Evolutionary conservation across 2,797 vertebrate species (phyloP).

Genomic region (Anguilla anguilla): DNA sequence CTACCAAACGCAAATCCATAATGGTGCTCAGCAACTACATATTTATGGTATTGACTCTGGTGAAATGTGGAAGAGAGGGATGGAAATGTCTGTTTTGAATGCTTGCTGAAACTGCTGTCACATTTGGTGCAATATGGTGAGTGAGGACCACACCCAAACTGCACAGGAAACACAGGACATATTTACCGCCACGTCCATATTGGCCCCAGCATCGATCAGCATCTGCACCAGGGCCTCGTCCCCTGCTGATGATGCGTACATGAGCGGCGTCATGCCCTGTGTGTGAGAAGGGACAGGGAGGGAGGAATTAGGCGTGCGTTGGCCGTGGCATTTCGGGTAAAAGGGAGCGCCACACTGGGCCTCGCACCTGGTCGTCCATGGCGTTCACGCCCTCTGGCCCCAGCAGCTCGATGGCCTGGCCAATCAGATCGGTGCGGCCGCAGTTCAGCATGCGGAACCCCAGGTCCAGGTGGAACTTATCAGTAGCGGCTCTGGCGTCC

Average conservation of each 20-base stretch:
- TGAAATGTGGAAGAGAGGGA: neutral
- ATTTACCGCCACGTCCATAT: slow-evolving; percentile 81
- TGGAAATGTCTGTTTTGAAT: neutral
- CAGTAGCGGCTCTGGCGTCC: slow-evolving; percentile 81
- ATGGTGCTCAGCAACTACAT: neutral
- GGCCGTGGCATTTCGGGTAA: neutral
- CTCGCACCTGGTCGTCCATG: slow-evolving; percentile 86
- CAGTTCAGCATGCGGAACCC: slow-evolving; percentile 94
- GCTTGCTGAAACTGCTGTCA: neutral
- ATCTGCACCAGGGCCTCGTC: slow-evolving; percentile 92
- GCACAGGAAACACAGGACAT: neutral
- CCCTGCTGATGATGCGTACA: slow-evolving; percentile 86
- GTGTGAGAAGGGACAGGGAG: neutral
- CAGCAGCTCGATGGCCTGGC: slow-evolving; percentile 79
- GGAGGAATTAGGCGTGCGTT: neutral
- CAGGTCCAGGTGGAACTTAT: slow-evolving; percentile 84
- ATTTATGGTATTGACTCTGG: neutral
- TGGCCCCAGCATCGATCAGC: slow-evolving; percentile 84
- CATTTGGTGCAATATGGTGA: neutral
- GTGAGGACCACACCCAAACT: neutral
- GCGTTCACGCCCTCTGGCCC: slow-evolving; percentile 83
- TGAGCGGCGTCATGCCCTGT: slow-evolving; percentile 87
- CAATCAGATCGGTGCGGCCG: slow-evolving; percentile 86
- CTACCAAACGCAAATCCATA: too few relatives aligned
- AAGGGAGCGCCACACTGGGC: neutral